A percentile compares a stretch with the other conserved stretches of the same genome.
Conservation (phyloP, 1,140 invertebrate species). For the Zaprionus camerounensis region DNA sequence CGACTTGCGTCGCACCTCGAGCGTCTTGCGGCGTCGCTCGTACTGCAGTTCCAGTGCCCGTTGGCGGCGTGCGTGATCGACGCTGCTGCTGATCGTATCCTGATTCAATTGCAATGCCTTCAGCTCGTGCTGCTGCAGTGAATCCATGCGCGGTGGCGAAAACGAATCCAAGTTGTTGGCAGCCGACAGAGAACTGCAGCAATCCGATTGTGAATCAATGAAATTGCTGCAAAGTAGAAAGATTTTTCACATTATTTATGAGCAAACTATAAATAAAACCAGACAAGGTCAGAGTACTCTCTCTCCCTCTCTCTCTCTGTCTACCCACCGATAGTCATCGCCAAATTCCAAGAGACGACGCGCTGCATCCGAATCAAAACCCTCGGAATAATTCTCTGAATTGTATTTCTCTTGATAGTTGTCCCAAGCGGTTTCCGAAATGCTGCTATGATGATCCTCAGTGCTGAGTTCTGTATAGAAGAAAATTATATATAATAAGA, state of each 20-base stretch:
- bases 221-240: slow-evolving; percentile 85
- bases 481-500: background rate
- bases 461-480: slow-evolving; percentile 83
- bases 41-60: slow-evolving; percentile 79
- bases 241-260: slow-evolving; percentile 24
- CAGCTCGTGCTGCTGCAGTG: slow-evolving; percentile 74
- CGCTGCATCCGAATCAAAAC: slow-evolving; percentile 93
- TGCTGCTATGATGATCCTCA: slow-evolving; percentile 90
- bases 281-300: slow-evolving; percentile 33
- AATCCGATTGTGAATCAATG: slow-evolving; percentile 94
- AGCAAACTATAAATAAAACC: slow-evolving; percentile 57
- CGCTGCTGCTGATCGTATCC: slow-evolving; percentile 77
- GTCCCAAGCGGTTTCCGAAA: slow-evolving; percentile 93
- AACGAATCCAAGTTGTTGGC: slow-evolving; percentile 87
- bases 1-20: slow-evolving; percentile 81
- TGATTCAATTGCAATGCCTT: slow-evolving; percentile 73
- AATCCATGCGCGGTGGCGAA: slow-evolving; percentile 84
- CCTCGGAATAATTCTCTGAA: slow-evolving; percentile 95
- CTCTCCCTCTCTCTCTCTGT: background rate
- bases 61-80: slow-evolving; percentile 79
- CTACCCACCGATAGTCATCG: slow-evolving; percentile 92
- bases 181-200: slow-evolving; percentile 90
- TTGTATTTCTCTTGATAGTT: slow-evolving; percentile 96
- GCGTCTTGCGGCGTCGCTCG: slow-evolving; percentile 80
- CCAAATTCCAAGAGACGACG: slow-evolving; percentile 93